A percentile compares a stretch with the other conserved stretches of the same genome.
phyloP scores from a whole-genome alignment of 2,113 vertebrate genomes.

The Bettongia penicillata region DNA sequence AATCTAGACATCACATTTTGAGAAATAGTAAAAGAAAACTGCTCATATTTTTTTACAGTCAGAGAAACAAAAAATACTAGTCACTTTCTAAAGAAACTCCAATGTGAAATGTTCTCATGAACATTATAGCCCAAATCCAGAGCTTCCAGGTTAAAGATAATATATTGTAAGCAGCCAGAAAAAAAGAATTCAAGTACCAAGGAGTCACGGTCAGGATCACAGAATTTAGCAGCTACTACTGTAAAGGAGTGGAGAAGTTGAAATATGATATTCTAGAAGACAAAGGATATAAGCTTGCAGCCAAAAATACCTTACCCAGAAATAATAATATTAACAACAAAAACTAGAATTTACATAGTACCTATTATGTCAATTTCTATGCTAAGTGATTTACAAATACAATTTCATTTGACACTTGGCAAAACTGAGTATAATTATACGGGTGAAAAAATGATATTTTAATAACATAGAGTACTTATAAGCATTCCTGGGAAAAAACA shows the following conservation, averaged over 20 bases:
- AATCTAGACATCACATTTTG: background rate
- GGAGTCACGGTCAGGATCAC: background rate
- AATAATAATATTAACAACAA: background rate
- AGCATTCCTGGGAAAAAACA: background rate
- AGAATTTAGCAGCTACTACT: background rate
- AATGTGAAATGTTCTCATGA: background rate
- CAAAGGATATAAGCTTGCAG: background rate
- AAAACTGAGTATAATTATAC: background rate
- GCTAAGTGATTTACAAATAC: background rate
- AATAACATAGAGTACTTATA: background rate
- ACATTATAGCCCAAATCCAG: background rate
- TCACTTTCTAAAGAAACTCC: background rate
- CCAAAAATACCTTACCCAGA: background rate
- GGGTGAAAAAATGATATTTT: background rate
- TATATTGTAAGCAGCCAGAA: background rate
- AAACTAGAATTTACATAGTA: background rate
- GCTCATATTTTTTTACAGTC: background rate
- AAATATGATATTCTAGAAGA: background rate
- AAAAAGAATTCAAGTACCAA: background rate
- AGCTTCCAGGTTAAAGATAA: background rate
- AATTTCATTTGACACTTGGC: background rate
- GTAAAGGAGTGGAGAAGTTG: background rate
- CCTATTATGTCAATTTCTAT: background rate
- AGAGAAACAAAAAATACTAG: background rate
- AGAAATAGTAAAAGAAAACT: background rate